Conservation (phyloP, 2,888 invertebrate genomes). For the Tetranychus truncatus region DNA sequence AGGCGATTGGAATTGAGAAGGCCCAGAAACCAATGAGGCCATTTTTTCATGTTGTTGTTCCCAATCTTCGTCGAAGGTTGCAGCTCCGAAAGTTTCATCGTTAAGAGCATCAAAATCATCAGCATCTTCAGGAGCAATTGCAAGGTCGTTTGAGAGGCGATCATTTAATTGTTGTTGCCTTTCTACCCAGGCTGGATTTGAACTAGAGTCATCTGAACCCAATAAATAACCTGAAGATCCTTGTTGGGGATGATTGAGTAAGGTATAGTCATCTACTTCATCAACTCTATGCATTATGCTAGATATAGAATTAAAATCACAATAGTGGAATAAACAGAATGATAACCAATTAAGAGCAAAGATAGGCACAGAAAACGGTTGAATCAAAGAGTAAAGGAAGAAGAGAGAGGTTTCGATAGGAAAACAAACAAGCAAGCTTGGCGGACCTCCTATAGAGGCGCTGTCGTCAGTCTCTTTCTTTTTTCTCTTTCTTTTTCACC, state of each 20-base stretch:
- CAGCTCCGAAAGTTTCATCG: conserved; percentile 73
- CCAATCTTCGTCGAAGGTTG: conserved; percentile 42
- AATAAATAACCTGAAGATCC: conserved; percentile 27
- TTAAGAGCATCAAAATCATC: conserved; percentile 79
- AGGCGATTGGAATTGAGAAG: conserved; percentile 26
- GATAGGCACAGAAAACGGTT: too few species aligned
- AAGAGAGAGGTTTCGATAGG: too few species aligned
- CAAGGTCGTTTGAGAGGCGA: not conserved
- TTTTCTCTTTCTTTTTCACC: too few species aligned
- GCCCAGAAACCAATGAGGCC: conserved; percentile 38
- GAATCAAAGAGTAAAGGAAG: too few species aligned
- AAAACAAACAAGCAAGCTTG: too few species aligned
- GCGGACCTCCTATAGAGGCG: too few species aligned
- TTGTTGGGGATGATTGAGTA: conserved; percentile 27
- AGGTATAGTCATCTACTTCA: conserved; percentile 28
- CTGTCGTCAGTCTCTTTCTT: too few species aligned
- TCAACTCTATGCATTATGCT: not conserved
- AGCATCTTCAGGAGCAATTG: conserved; percentile 33
- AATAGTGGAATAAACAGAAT: too few species aligned
- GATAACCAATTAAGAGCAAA: too few species aligned
- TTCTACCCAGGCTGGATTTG: conserved; percentile 37
- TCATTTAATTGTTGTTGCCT: conserved; percentile 53
- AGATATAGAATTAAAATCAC: too few species aligned
- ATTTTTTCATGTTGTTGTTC: conserved; percentile 46
- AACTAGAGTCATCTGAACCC: conserved; percentile 6